phyloP scores from a whole-genome alignment of 2,113 vertebrate species.

The Vulpes ferrilata region DNA sequence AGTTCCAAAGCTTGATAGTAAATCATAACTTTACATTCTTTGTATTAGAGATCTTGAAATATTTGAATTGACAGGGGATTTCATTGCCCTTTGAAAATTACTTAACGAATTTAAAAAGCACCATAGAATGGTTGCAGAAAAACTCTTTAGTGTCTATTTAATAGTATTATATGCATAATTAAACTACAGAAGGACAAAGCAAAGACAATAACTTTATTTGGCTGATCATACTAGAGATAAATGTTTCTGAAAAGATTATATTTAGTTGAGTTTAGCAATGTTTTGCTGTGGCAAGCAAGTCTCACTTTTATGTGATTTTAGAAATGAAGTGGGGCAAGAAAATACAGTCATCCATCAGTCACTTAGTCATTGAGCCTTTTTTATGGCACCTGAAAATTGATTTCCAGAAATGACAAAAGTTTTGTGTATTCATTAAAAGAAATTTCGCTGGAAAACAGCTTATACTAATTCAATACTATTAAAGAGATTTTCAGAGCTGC shows the following conservation, averaged over 20 bases:
- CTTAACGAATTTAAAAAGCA: constrained; percentile 85
- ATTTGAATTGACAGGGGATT: constrained; percentile 85
- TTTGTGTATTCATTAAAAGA: constrained; percentile 64
- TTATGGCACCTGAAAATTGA: constrained; percentile 82
- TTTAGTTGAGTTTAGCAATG: constrained; percentile 57
- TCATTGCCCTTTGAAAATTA: constrained; percentile 86
- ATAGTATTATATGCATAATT: constrained; percentile 77
- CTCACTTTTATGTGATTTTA: constrained; percentile 78
- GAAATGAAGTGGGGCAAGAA: constrained; percentile 54
- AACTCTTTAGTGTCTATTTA: constrained; percentile 84
- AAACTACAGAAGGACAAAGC: constrained; percentile 76
- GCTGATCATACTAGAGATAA: constrained; percentile 79
- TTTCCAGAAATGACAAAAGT: constrained; percentile 81
- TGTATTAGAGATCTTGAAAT: constrained; percentile 89
- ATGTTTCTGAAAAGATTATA: constrained; percentile 51
- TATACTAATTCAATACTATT: constrained; percentile 82
- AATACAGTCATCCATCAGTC: constrained; percentile 74
- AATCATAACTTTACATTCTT: constrained; percentile 89
- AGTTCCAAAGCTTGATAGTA: constrained; percentile 90
- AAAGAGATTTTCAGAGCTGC: constrained; percentile 86
- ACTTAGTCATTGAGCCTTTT: constrained; percentile 79
- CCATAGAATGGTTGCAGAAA: constrained; percentile 84
- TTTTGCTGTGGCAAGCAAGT: constrained; percentile 74
- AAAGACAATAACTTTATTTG: constrained; percentile 75
- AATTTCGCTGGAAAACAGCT: constrained; percentile 83